Evolutionary conservation across 2,888 invertebrate species (phyloP), one percentile per base, ranked within the genome.

Genomic region (Sphinx pinastri): DNA sequence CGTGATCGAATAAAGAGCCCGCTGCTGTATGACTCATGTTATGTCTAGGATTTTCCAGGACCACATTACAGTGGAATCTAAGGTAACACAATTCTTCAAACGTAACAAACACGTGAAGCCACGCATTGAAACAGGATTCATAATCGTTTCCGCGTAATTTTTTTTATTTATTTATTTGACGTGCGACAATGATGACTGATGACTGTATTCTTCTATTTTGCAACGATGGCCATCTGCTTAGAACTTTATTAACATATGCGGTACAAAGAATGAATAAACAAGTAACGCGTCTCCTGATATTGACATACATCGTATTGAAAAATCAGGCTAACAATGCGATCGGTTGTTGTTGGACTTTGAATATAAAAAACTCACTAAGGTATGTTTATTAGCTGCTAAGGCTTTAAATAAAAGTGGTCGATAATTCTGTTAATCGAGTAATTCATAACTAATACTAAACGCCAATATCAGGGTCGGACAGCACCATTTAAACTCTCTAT

Each of bases 201-300:
- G 47, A 47, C 47, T 49, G n/a, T 12, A 31, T 54, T 58, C 49
- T 49, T 49, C 58, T 31, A 25, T 58, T 58, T 68, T 25, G 38
- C 25, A 52, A 67, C 38, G 47, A 58, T 38, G 51, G 45, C 55
- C 59, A 68, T 45, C 55, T 25, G 14, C 25, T 31, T 25, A 66
- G 45, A 57, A 57, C 63, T 71, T 71, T 68, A 71, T 71, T 68
- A 63, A 71, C 57, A 68, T 68, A 57, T 66, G n/a, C 68, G 38
- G n/a, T 49, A 60, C 60, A 60, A 60, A 68, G 19, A 68, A 49
- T 58, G 14, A 66, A 66, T 51, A 31, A 68, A 58, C 58, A n/a
- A 19, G 25, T 68, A 31, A 25, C n/a, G 19, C n/a, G 31, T 59
- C 13, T 49, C 31, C 16, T 54, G 52, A n/a, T 38, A 52, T 19